These are phyloP conservation scores for Okapia johnstoni DNA, from an alignment of 2,113 vertebrate genomes.

Conservation along the genomic window DNA sequence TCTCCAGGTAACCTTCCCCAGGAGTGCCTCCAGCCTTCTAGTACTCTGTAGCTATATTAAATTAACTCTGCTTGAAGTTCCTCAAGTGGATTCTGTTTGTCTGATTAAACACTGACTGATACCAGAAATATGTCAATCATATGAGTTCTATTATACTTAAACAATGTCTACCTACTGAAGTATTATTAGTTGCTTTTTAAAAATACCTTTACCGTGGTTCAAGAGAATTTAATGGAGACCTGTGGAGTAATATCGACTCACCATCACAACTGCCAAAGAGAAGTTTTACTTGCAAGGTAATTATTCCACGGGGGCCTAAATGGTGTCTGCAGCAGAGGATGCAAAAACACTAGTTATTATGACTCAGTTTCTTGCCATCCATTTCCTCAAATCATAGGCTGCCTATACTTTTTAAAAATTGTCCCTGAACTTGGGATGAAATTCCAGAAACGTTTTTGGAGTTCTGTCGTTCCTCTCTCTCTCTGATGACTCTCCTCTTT, in stretches of 20 bases:
- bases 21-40: background rate
- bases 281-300: constrained; percentile 5
- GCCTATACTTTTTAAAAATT: background rate
- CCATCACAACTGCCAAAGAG: background rate
- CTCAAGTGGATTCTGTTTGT: constrained; percentile 33
- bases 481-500: background rate
- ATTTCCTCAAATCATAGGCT: background rate
- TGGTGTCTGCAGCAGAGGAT: background rate
- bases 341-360: background rate
- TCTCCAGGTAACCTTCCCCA: background rate
- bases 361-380: background rate
- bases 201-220: background rate
- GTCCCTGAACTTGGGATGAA: background rate
- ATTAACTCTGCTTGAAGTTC: constrained; percentile 28
- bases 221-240: background rate
- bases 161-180: constrained; percentile 7
- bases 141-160: constrained; percentile 17
- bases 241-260: background rate
- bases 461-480: background rate
- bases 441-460: background rate
- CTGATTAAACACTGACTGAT: constrained; percentile 21
- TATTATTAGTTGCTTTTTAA: background rate
- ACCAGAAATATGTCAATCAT: constrained; percentile 27
- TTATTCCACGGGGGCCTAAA: background rate
- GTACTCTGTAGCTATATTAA: constrained; percentile 1